Base-by-base conservation (phyloP, 2,113 vertebrate species). In the Mionectes macconnelli region DNA sequence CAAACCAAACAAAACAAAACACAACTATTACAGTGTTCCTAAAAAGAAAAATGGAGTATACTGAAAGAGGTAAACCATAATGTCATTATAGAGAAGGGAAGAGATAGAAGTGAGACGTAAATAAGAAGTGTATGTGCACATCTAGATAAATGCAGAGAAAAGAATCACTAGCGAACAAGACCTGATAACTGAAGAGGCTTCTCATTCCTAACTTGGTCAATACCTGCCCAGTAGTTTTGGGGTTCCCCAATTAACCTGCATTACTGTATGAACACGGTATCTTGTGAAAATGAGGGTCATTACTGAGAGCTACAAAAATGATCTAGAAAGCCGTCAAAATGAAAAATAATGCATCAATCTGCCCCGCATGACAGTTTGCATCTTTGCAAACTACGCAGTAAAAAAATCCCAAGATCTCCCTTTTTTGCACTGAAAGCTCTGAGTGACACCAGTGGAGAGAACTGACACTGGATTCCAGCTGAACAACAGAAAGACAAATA, bases 171-270 rank as follows among this genome's bases (percentile, higher is more conserved):
- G 23, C 3, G 7, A 80, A 21, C 7, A 57, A 86, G 8, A 77
- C 25, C 42, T 69, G 28, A 12, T 19, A 67, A 52, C 12, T 42
- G 37, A 60, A 56, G 0, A 3, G 63, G 22, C 9, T 91, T 75
- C 37, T 52, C 22, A 47, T 50, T 84, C 42, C n/a, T 70, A 81
- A 69, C 33, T 68, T 44, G 40, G 27, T 7, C 40, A 69, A 39
- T 25, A 66, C 2, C 2, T 3, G 1, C 6, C 2, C 8, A 8
- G 42, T 5, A 57, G 13, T 66, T 74, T 30, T 24, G 33, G 17
- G 30, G 7, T 24, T 91, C 42, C 64, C 31, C 15, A 77, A n/a
- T 59, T 40, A 80, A 84, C 31, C 33, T 53, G 10, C 42, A 37
- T 47, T 81, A 81, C 12, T 1, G 3, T 35, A 89, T 5, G 44